Conservation (phyloP, 2,113 vertebrate species). For the Ophiodon elongatus region DNA sequence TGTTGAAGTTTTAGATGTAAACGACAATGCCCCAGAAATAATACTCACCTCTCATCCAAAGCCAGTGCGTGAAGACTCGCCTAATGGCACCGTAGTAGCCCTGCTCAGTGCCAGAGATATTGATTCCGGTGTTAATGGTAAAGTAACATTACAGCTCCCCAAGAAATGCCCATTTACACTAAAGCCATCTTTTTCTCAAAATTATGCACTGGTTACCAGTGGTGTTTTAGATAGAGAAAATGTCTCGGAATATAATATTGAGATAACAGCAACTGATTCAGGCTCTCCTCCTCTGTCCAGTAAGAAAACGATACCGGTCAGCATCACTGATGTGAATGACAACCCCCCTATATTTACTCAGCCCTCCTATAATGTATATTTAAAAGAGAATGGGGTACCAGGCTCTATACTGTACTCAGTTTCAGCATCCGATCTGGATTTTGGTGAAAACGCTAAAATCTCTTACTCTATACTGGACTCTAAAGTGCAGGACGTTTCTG, state of each 20-base stretch:
- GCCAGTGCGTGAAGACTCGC: conserved; percentile 67
- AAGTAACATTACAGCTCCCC: conserved; percentile 78
- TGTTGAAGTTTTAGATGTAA: conserved; percentile 61
- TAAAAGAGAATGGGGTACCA: conserved; percentile 86
- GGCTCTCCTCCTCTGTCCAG: conserved; percentile 86
- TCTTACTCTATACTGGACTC: conserved; percentile 86
- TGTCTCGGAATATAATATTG: conserved; percentile 80
- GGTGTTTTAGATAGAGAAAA: conserved; percentile 86
- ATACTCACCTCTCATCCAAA: conserved; percentile 80
- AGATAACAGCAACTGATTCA: conserved; percentile 86
- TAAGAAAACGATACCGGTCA: conserved; percentile 82
- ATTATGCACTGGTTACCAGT: conserved; percentile 89
- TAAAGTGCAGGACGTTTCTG: conserved; percentile 78
- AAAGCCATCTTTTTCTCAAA: conserved; percentile 87
- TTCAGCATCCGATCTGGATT: conserved; percentile 86
- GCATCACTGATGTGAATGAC: conserved; percentile 90
- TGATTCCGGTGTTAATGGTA: conserved; percentile 75
- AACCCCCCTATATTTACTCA: conserved; percentile 84
- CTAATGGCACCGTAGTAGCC: conserved; percentile 74
- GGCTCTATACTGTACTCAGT: conserved; percentile 85
- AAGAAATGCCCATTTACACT: conserved; percentile 84
- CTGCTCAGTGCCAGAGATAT: conserved; percentile 71
- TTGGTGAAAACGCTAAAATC: conserved; percentile 81
- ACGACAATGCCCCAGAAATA: conserved; percentile 84
- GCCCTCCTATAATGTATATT: conserved; percentile 84